phyloP scores from a whole-genome alignment of 2,888 invertebrate genomes.

The Tinea trinotella region DNA sequence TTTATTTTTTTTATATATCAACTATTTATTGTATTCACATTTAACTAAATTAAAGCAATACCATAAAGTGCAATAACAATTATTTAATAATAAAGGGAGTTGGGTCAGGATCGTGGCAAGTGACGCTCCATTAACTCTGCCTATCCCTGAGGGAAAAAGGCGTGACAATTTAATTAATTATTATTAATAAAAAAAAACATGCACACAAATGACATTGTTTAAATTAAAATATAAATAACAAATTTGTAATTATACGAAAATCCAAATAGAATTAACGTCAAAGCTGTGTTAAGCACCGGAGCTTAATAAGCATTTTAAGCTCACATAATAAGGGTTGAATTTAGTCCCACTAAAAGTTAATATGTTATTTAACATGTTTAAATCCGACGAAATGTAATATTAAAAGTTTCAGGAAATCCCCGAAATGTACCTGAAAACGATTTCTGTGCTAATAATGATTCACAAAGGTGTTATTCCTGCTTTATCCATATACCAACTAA shows the following conservation, averaged over 20 bases:
- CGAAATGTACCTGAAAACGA: neutral
- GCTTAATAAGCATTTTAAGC: neutral
- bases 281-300: neutral
- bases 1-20: too few relatives aligned
- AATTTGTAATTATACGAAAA: neutral
- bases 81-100: too few relatives aligned
- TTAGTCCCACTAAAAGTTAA: slow-evolving; percentile 4
- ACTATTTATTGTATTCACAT: too few relatives aligned
- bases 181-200: too few relatives aligned
- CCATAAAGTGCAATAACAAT: too few relatives aligned
- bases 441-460: neutral
- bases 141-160: too few relatives aligned
- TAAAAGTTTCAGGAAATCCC: neutral
- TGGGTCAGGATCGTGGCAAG: too few relatives aligned
- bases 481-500: neutral
- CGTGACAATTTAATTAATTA: too few relatives aligned
- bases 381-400: neutral
- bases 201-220: too few relatives aligned
- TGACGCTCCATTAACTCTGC: too few relatives aligned
- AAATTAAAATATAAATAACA: too few relatives aligned
- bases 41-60: too few relatives aligned
- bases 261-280: neutral
- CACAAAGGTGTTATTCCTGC: slow-evolving; percentile 9
- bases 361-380: neutral
- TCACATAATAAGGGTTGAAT: neutral